phyloP scores from a whole-genome alignment of 2,113 vertebrate species.

The Xenopus laevis region DNA sequence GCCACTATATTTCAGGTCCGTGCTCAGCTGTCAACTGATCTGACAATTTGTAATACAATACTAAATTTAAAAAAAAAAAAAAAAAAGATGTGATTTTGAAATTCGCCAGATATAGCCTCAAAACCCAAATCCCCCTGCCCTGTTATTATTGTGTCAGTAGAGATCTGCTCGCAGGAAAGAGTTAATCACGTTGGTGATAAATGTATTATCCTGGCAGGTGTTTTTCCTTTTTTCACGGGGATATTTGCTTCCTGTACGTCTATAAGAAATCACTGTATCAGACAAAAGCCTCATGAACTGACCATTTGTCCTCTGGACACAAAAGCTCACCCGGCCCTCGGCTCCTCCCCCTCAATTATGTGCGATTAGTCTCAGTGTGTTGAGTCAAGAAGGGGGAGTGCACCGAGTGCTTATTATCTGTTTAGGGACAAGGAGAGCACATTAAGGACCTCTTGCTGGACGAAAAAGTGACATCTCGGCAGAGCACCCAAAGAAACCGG shows the following conservation, averaged over 20 bases:
- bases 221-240: no score
- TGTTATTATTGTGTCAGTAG: background rate
- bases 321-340: conserved; percentile 92
- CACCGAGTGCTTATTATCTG: conserved; percentile 83
- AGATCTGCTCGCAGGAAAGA: background rate
- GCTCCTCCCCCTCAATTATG: conserved; percentile 99
- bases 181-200: background rate
- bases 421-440: conserved; percentile 82
- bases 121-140: background rate
- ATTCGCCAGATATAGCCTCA: no score
- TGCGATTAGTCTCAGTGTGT: conserved; percentile 99
- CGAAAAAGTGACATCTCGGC: conserved; percentile 76
- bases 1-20: no score
- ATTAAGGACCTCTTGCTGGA: conserved; percentile 76
- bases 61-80: no score
- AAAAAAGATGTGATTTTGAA: no score
- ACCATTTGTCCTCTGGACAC: conserved; percentile 99
- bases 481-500: conserved; percentile 63
- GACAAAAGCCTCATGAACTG: conserved; percentile 98
- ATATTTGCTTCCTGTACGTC: conserved; percentile 57
- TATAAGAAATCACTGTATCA: conserved; percentile 80
- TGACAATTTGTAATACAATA: no score
- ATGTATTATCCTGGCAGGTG: background rate
- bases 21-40: no score
- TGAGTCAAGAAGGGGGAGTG: conserved; percentile 98